Base-by-base conservation (phyloP, 2,888 invertebrate species). In the Calephelis perditalis region DNA sequence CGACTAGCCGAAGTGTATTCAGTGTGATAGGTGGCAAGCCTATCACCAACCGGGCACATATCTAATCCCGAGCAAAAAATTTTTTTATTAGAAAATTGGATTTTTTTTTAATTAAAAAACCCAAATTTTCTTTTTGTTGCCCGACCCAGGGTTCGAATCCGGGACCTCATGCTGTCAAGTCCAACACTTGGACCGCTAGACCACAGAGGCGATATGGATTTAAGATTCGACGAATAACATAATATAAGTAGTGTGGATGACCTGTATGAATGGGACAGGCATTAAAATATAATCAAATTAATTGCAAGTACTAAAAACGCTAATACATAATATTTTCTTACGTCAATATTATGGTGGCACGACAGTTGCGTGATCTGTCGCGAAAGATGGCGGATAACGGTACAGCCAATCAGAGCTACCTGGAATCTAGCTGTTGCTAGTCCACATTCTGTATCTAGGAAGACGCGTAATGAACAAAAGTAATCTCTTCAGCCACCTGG, bases 321-420 rank as follows among this genome's bases (percentile, higher is more conserved):
- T 52, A 35, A 52, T 52, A 52, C 35, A 26, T 52, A 52, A 52
- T 52, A 52, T 52, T 52, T 52, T 52, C 52, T 52, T 52, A 26
- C 9, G 35, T 52, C 52, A 52, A 52, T 52, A 35, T 52, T 52
- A 35, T 35, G 52, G 35, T 52, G 52, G 35, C 10, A 35, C 26
- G 35, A 52, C 35, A 52, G 52, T 52, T 52, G 52, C 52, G 52
- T 52, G 26, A 52, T 52, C 52, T 52, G 52, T 52, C 52, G 52
- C 52, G 35, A 52, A 52, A 52, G 52, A 52, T 52, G 52, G 52
- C 52, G 52, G 26, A 9, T 75, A 85, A 84, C 86, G 83, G 84
- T 77, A 84, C 75, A 66, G 68, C 70, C 77, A 79, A 81, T 82
- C 77, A 78, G 70, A 77, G 76, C 77, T 84, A 80, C 83, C 69